phyloP scores from a whole-genome alignment of 2,113 vertebrate genomes.

The Ptilonorhynchus violaceus region DNA sequence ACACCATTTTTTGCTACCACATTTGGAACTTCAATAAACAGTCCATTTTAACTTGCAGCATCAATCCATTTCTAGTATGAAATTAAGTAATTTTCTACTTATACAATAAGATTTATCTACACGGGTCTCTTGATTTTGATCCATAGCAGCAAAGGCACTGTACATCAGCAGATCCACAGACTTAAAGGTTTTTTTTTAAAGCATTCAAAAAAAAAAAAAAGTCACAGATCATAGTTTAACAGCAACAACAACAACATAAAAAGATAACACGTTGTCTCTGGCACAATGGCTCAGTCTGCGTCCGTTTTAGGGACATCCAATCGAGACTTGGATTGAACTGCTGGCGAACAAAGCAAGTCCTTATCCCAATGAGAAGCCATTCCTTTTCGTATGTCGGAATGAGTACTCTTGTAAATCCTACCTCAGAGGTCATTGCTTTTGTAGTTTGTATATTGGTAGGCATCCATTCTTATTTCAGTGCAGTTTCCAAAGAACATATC shows the following conservation, averaged over 20 bases:
- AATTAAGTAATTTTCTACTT: conserved; percentile 85
- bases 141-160: conserved; percentile 91
- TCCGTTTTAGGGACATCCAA: conserved; percentile 72
- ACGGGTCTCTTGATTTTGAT: conserved; percentile 86
- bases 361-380: conserved; percentile 68
- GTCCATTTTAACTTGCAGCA: conserved; percentile 84
- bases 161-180: conserved; percentile 90
- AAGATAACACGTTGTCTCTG: conserved; percentile 79
- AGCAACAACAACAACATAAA: conserved; percentile 83
- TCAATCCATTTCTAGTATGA: conserved; percentile 86
- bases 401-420: conserved; percentile 67
- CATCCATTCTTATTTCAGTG: conserved; percentile 64
- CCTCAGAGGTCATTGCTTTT: conserved; percentile 70
- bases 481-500: conserved; percentile 74
- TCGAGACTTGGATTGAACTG: conserved; percentile 74
- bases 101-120: conserved; percentile 87
- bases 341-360: conserved; percentile 74
- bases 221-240: conserved; percentile 83
- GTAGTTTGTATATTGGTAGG: conserved; percentile 67
- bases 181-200: conserved; percentile 80
- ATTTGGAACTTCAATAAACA: conserved; percentile 83
- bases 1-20: conserved; percentile 86
- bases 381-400: conserved; percentile 65
- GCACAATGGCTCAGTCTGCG: conserved; percentile 79
- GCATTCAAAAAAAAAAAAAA: conserved; percentile 76